Evolutionary conservation across 2,797 vertebrate genomes (phyloP).

Genomic region (Gambelia wislizenii): DNA sequence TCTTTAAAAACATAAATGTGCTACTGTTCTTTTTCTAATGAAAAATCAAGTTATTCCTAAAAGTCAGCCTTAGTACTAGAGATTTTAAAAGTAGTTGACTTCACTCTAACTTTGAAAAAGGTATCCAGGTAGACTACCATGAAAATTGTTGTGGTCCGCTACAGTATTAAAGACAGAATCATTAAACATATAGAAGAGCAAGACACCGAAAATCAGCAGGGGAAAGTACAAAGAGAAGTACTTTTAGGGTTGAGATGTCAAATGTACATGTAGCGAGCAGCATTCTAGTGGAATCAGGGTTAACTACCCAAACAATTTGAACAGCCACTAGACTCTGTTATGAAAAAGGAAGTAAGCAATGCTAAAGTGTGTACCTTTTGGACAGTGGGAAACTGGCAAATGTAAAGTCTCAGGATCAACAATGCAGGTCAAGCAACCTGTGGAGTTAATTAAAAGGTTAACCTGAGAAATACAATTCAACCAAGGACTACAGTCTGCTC

Average conservation of each 20-base stretch:
- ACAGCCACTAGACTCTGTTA: neutral
- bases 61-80: neutral
- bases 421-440: neutral
- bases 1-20: neutral
- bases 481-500: neutral
- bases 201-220: neutral
- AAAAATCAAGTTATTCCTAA: neutral
- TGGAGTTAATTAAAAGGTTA: neutral
- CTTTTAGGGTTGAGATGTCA: neutral
- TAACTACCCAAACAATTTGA: neutral
- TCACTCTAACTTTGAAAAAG: neutral
- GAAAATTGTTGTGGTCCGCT: neutral
- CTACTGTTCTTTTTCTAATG: neutral
- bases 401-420: neutral
- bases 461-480: neutral
- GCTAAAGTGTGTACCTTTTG: neutral
- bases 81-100: neutral
- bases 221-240: neutral
- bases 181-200: neutral
- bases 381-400: neutral
- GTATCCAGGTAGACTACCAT: neutral
- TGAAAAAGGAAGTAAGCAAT: neutral
- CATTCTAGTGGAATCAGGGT: neutral
- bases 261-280: fast-evolving
- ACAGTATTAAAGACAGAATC: neutral